Percentiles rank a stretch among this genome's conserved stretches.
Evolutionary conservation across 1,140 invertebrate genomes (phyloP).

Genomic region (Drosophila miranda): DNA sequence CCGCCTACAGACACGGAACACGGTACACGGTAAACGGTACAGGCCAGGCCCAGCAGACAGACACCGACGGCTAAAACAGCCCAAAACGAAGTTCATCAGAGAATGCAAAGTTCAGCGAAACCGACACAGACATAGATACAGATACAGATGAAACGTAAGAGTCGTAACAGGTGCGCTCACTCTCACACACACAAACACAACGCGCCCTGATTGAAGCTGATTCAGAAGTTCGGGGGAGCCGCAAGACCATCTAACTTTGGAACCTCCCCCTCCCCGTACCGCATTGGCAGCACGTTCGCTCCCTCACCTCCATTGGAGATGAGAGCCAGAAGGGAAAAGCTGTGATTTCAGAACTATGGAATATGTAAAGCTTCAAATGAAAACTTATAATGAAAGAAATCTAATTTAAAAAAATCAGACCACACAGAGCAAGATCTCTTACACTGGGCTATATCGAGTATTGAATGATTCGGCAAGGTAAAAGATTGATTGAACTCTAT

Average conservation of each 20-base stretch:
- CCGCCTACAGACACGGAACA: slow-evolving; percentile 53
- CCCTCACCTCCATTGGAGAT: slow-evolving; percentile 8
- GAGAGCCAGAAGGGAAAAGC: too few relatives aligned
- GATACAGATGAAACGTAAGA: slow-evolving; percentile 5
- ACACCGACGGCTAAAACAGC: slow-evolving; percentile 17
- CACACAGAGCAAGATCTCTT: too few relatives aligned
- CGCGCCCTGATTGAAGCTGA: slow-evolving; percentile 31
- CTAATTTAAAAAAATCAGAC: too few relatives aligned
- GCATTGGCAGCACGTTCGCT: slow-evolving; percentile 1
- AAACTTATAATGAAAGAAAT: too few relatives aligned
- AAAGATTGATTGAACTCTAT: too few relatives aligned
- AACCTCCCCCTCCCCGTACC: not conserved
- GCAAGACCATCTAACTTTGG: slow-evolving; percentile 7
- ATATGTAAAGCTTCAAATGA: too few relatives aligned
- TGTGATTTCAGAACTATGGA: too few relatives aligned
- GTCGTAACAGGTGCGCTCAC: slow-evolving; percentile 44
- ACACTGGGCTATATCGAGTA: too few relatives aligned
- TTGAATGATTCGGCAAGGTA: too few relatives aligned
- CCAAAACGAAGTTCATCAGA: slow-evolving; percentile 26
- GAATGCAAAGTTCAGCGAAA: slow-evolving; percentile 37
- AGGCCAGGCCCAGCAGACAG: slow-evolving; percentile 7
- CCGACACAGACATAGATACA: slow-evolving; percentile 3
- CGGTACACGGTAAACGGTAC: not conserved
- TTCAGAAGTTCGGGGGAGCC: too few relatives aligned
- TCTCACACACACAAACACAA: slow-evolving; percentile 36